Evolutionary conservation across 1,140 invertebrate genomes (phyloP), one percentile per base, ranked within the genome.

Genomic region (Formica exsecta): DNA sequence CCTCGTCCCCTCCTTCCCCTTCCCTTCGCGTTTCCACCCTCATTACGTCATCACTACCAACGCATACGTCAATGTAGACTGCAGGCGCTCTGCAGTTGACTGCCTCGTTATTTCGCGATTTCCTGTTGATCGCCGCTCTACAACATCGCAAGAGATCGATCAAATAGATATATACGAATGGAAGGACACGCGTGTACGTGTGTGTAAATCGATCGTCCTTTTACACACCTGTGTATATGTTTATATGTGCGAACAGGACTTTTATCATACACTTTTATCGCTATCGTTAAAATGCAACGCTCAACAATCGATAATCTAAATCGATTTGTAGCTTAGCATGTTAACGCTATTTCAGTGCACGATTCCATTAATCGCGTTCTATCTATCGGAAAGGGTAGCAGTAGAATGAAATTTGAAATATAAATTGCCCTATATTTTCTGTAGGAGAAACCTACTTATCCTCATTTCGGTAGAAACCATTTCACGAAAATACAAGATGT

Each of bases 61-160:
- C 83, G 83, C 71, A 79, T 85, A 77, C 74, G 83, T 76, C 71
- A 76, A 75, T 77, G 74, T 77, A 85, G 44, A 85, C 74, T 85
- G 83, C 74, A 57, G 68, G 79, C 79, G 54, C 54, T 83, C 79
- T 83, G 79, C 79, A 83, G 79, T 83, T 57, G 79, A 74, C 79
- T 83, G 68, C 79, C 68, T 83, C 79, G 79, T 83, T 83, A 74
- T 83, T 83, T 83, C 79, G 79, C 79, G 79, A 83, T 83, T 83
- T 83, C 68, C 79, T 83, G 68, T 83, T 83, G 79, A 83, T 83
- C 79, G 68, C 68, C 68, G 29, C 68, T 19, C 38, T 74, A 83
- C 68, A 68, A 83, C 68, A 83, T 64, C 54, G 68, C 68, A 68
- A 22, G 79, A 62, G 38, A 83, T 73, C 54, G 79, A 83, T 83